Conservation (phyloP, 64 coral and sea anemone species). For the Platygyra sinensis region DNA sequence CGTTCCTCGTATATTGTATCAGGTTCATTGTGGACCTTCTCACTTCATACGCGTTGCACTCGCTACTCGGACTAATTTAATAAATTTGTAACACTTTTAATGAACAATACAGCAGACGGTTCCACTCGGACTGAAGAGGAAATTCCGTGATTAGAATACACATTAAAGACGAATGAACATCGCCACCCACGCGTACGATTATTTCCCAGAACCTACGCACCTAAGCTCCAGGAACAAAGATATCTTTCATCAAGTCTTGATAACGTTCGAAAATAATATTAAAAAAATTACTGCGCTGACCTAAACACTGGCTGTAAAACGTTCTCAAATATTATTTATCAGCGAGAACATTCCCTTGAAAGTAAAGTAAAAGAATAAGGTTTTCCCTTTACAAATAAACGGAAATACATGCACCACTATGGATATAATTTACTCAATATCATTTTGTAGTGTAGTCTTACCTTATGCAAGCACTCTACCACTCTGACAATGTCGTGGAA, state of each 20-base stretch:
- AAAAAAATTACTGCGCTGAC: too few relatives aligned
- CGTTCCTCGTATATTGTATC: not conserved
- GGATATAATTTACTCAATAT: not conserved
- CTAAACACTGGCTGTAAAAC: too few relatives aligned
- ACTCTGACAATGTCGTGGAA: conserved; percentile 98
- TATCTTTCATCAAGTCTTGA: not conserved
- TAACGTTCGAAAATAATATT: too few relatives aligned
- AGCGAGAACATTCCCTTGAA: not conserved
- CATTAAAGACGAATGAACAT: not conserved
- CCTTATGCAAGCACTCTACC: conserved; percentile 95
- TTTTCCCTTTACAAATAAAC: not conserved
- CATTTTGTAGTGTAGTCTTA: conserved; percentile 15
- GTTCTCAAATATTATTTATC: not conserved
- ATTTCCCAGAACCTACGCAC: not conserved
- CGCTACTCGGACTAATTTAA: not conserved
- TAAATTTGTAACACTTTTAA: not conserved
- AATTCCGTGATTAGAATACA: conserved; percentile 3
- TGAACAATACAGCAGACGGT: not conserved
- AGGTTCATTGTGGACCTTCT: not conserved
- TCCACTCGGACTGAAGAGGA: not conserved
- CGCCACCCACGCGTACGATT: not conserved
- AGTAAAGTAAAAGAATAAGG: not conserved
- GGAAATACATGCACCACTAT: not conserved
- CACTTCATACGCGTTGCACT: not conserved
- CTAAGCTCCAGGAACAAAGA: not conserved